Conservation (phyloP, 1,140 invertebrate species). For the Macrosteles quadrilineatus region DNA sequence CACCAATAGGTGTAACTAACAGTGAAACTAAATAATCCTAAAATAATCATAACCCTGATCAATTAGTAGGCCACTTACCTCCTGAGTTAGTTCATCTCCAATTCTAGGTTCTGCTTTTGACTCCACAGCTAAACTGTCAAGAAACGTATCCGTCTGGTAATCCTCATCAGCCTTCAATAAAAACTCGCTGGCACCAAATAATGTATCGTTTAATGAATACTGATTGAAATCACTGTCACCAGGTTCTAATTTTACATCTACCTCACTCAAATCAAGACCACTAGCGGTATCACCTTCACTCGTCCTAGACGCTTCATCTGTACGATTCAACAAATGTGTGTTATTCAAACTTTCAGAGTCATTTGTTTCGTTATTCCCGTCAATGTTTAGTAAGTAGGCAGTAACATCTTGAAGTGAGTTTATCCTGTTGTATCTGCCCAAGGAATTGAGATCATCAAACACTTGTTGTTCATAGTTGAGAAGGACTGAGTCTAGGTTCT, state of each 20-base stretch:
- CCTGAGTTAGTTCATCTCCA: conserved; percentile 53
- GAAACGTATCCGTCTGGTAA: conserved; percentile 35
- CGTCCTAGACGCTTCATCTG: background rate
- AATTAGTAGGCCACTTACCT: too few relatives aligned
- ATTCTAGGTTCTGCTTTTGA: conserved; percentile 33
- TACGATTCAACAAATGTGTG: background rate
- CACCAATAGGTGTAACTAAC: too few relatives aligned
- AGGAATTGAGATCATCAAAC: conserved; percentile 74
- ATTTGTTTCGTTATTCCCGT: background rate
- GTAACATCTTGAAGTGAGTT: conserved; percentile 54
- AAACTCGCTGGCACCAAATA: conserved; percentile 27
- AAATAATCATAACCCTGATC: too few relatives aligned
- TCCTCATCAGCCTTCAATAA: background rate
- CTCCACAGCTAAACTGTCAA: conserved; percentile 39
- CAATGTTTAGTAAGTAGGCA: conserved; percentile 49
- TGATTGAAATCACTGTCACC: conserved; percentile 42
- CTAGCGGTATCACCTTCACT: background rate
- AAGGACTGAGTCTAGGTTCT: conserved; percentile 70
- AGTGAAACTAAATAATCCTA: too few relatives aligned
- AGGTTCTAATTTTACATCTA: conserved; percentile 42
- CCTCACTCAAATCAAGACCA: conserved; percentile 32
- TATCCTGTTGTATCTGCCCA: conserved; percentile 59
- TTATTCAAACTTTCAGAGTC: background rate
- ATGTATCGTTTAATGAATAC: conserved; percentile 42
- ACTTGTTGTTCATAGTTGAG: conserved; percentile 70